phyloP scores from a whole-genome alignment of 2,113 vertebrate genomes.

The Sinocyclocheilus maitianheensis region DNA sequence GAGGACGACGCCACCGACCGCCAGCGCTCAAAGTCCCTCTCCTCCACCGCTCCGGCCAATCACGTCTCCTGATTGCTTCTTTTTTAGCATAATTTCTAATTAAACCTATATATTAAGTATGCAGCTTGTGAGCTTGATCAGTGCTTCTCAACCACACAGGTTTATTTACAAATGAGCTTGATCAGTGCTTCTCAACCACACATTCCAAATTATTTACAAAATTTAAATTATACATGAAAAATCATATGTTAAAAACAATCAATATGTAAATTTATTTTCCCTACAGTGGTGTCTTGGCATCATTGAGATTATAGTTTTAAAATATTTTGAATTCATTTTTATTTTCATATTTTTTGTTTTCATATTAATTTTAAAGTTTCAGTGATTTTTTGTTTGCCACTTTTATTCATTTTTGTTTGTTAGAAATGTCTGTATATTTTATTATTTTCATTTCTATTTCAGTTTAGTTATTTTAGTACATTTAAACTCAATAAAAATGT shows the following conservation, averaged over 20 bases:
- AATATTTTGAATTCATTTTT: too few relatives aligned
- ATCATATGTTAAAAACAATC: not conserved
- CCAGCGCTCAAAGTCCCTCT: constrained; percentile 81
- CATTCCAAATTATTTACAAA: not conserved
- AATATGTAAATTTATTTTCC: not conserved
- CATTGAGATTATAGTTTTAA: not conserved
- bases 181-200: not conserved
- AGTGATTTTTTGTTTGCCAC: too few relatives aligned
- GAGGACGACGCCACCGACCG: constrained; percentile 68
- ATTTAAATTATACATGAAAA: not conserved
- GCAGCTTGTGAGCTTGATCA: not conserved
- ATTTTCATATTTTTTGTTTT: not conserved
- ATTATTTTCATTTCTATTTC: too few relatives aligned
- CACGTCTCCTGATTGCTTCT: constrained; percentile 20
- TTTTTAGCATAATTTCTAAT: not conserved
- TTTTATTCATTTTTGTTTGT: too few relatives aligned
- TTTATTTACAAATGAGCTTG: not conserved
- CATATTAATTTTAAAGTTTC: not conserved
- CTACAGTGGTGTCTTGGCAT: not conserved
- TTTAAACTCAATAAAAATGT: too few relatives aligned
- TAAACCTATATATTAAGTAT: not conserved
- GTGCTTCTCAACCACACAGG: not conserved
- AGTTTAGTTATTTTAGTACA: too few relatives aligned
- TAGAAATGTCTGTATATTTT: too few relatives aligned
- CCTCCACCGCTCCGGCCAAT: constrained; percentile 74